phyloP scores from a whole-genome alignment of 2,888 invertebrate genomes.

The Melieria crassipennis region DNA sequence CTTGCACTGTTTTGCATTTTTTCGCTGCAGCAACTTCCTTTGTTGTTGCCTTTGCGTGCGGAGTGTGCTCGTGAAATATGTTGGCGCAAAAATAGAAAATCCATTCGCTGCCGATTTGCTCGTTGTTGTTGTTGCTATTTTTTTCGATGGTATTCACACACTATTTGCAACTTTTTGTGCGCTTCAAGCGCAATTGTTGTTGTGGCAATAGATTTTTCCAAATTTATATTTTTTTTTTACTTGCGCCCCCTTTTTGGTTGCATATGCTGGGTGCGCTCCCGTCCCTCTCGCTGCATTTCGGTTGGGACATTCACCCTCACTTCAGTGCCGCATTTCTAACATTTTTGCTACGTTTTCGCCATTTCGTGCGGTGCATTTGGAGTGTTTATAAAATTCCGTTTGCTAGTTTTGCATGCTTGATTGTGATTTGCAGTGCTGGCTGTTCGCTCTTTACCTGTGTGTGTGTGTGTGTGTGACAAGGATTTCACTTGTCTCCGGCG shows the following conservation, averaged over 20 bases:
- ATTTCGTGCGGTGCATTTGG: neutral
- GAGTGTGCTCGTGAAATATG: slow-evolving; percentile 2
- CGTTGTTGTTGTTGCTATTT: neutral
- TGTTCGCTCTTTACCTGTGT: neutral
- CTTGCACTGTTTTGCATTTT: too few relatives aligned
- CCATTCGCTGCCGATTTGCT: neutral
- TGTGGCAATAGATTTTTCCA: neutral
- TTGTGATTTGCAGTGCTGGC: slow-evolving; percentile 3
- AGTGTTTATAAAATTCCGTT: neutral
- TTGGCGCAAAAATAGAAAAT: slow-evolving; percentile 13
- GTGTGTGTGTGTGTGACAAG: too few relatives aligned
- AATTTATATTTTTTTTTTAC: neutral
- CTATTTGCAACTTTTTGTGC: slow-evolving; percentile 4
- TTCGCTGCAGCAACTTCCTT: neutral
- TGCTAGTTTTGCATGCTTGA: slow-evolving; percentile 1
- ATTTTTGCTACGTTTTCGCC: neutral
- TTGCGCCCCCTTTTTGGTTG: neutral
- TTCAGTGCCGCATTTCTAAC: neutral
- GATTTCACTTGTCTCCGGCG: neutral
- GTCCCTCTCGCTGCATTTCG: neutral
- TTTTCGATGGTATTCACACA: neutral
- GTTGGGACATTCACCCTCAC: neutral
- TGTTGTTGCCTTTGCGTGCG: neutral
- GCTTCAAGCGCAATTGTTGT: neutral
- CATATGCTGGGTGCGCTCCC: too few relatives aligned